Evolutionary conservation across 2,888 invertebrate species (phyloP), one percentile per base, ranked within the genome.

Genomic region (Nomada fucata): DNA sequence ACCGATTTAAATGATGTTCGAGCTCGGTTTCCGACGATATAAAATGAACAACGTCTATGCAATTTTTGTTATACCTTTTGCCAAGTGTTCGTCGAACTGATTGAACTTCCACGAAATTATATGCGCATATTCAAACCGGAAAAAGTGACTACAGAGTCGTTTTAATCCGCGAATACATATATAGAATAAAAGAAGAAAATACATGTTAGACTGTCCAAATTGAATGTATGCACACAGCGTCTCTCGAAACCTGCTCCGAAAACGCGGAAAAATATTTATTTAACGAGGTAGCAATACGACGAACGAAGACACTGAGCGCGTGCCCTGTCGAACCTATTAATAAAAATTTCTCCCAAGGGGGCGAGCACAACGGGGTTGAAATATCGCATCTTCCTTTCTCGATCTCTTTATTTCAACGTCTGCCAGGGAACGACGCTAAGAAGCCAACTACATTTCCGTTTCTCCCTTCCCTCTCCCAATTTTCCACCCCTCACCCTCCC

Each of bases 391-490:
- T 80, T 81, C 68, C 44, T 70, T 65, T 65, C 36, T 55, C 70
- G 75, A 83, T 85, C 85, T 78, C 75, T 76, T 67, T 82, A 82
- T 84, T 84, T 72, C 65, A 18, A 74, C 70, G 63, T 63, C 7
- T 0, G 52, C 44, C 18, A 18, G 50, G 52, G 36, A 47, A 44
- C 44, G 44, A 50, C 60, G 79, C 42, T 79, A 82, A 83, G 83
- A 82, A 83, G 82, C 82, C 83, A 78, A 83, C 75, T 76, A 82
- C 79, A 64, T 82, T 89, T 88, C 75, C 82, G 70, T 64, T 53
- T 72, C 75, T 68, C 44, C 63, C 68, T 47, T 11, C 23, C 47
- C 20, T 63, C 79, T 72, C 72, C 78, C 76, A 81, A 78, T 84
- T 86, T 86, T 86, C 76, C 82, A 53, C 42, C 76, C 63, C 61